Base-by-base conservation (phyloP, 1,140 invertebrate species). In the Babylonia areolata region DNA sequence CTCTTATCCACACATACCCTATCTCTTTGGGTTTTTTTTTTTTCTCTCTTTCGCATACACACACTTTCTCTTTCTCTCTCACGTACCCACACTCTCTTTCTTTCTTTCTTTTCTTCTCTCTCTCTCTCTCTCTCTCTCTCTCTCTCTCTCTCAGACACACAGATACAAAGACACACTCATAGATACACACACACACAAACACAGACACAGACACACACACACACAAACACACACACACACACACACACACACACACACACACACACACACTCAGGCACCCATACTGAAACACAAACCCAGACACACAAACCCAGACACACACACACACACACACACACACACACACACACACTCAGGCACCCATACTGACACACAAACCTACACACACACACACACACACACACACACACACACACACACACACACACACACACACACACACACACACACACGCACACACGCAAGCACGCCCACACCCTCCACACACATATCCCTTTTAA, bases 91-190 rank as follows among this genome's bases (percentile, higher is more conserved):
- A n/a, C 15, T 5, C n/a, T 6, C 15, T 6, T 20, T 6, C 31
- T 33, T 31, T 77, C 73, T 77, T 33, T 37, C 33, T 77, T 33
- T 77, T 11, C 12, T 11, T 77, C 73, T 77, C 33, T 75, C 33
- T 75, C 33, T 75, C 33, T 75, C 73, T 75, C 73, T 75, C 33
- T 75, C 33, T 75, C 73, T 75, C 37, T 75, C 33, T 77, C 73
- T 9, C 31, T 77, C 11, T 77, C 73, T 9, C 73, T 35, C 33
- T 35, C 37, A 35, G 9, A 35, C 33, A 9, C 33, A 35, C 37
- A 31, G 31, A 35, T 11, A 35, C 73, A 69, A 12, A 69, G 15
- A 69, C 58, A 69, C 46, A 51, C 2, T 12, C 46, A 51, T 17
- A 51, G 9, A 51, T 17, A 51, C 46, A 51, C 46, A 3, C 46